Base-by-base conservation (phyloP, 2,113 vertebrate species). In the Hemichromis elongatus region DNA sequence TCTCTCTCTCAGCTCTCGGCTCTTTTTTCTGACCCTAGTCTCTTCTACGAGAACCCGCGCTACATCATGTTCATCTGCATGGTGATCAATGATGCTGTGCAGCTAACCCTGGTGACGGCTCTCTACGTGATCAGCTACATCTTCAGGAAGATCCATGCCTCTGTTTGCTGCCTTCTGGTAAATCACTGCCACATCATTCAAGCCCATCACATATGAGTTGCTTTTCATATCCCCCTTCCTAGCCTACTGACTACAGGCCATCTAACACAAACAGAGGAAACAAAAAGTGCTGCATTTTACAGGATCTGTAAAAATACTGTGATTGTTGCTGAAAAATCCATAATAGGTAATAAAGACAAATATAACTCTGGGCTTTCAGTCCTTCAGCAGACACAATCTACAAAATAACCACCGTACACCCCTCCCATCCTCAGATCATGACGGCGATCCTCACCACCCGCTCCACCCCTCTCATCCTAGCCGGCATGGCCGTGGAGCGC, bases 11-110 rank as follows among this genome's bases (percentile, higher is more conserved):
- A 50, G 40, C 33, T 90, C 21, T 21, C 57, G 33, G 6, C 26
- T 47, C 30, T 79, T 77, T 30, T 42, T 3, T 80, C 18, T 88
- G 55, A 28, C 18, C 3, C 9, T 11, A 95, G 94, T 3, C 55
- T 94, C 35, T 96, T 97, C 90, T 96, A 93, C 1, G 96, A 96
- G 86, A 96, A 97, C 85, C 96, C 96, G 0, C 96, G 96, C 1
- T 96, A 97, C 92, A 95, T 97, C 90, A 95, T 97, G 96, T 97
- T 97, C 82, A 94, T 96, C 92, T 92, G 2, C 90, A 97, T 96
- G 96, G 96, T 96, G 78, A 68, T 97, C 19, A 97, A 96, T 9
- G 96, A 97, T n/a, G 94, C 96, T 0, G 54, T 96, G 82, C 96
- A 96, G 92, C 95, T 97, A 7, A 96, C 88, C 7, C 89, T 97